A percentile compares a stretch with the other conserved stretches of the same genome.
These are phyloP conservation scores for Alces alces DNA, from an alignment of 2,113 vertebrate species.

Conservation along the genomic window DNA sequence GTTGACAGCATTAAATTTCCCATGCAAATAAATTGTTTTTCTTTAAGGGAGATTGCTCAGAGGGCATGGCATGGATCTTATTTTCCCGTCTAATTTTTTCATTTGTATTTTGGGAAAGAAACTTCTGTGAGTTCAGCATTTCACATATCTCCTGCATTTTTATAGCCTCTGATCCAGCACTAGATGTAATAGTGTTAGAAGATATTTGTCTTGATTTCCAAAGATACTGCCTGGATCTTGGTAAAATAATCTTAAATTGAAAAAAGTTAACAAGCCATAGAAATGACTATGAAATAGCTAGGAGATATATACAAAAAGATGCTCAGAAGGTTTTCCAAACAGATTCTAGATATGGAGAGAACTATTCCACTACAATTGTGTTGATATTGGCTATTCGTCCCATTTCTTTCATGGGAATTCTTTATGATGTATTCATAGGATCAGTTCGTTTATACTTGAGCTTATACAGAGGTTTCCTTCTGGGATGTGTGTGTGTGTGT, in stretches of 20 bases:
- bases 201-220: neutral
- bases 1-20: neutral
- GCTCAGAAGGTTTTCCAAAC: neutral
- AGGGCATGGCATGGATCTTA: neutral
- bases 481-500: neutral
- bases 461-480: neutral
- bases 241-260: neutral
- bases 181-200: neutral
- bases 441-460: neutral
- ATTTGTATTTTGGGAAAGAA: neutral
- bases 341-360: neutral
- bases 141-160: neutral
- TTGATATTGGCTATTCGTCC: neutral
- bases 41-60: neutral
- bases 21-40: neutral
- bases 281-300: neutral
- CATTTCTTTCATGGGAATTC: neutral
- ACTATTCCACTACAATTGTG: neutral
- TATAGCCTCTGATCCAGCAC: neutral
- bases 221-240: neutral
- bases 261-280: neutral
- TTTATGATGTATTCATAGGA: neutral
- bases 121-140: neutral
- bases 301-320: neutral
- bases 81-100: neutral